Evolutionary conservation across 2,888 invertebrate species (phyloP).

Genomic region (Trileptium ribeirensis): DNA sequence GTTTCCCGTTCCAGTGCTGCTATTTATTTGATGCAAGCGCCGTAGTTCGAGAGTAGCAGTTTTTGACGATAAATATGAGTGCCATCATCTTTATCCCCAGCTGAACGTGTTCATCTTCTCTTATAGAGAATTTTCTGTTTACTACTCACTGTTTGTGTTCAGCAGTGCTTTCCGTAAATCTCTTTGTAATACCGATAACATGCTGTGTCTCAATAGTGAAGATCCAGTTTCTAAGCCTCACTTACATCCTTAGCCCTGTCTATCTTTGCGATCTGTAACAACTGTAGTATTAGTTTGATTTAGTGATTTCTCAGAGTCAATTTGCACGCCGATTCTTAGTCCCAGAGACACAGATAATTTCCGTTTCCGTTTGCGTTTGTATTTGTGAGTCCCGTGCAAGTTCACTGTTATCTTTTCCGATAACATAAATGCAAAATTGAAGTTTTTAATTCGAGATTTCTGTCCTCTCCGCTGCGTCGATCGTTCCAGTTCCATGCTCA

Average conservation of each 20-base stretch:
- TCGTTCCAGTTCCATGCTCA: neutral
- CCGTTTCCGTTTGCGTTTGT: neutral
- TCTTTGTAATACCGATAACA: neutral
- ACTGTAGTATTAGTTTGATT: neutral
- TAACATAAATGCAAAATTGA: neutral
- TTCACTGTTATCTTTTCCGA: neutral
- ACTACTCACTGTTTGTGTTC: neutral
- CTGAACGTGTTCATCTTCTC: neutral
- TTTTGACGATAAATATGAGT: neutral
- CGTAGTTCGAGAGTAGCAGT: neutral
- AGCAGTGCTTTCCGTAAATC: too few relatives aligned
- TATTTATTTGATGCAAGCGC: slow-evolving; percentile 5
- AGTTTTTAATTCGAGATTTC: neutral
- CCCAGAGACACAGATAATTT: neutral
- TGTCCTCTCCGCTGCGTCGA: neutral
- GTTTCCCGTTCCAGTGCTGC: too few relatives aligned
- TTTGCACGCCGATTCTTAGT: neutral
- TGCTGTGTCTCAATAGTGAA: neutral
- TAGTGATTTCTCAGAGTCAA: neutral
- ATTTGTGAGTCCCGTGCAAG: neutral
- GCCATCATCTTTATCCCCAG: neutral
- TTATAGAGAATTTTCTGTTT: neutral
- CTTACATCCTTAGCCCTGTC: neutral
- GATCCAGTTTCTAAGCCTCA: neutral
- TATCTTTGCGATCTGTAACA: neutral